A percentile compares a stretch with the other conserved stretches of the same genome.
Evolutionary conservation across 1,140 invertebrate genomes (phyloP).

Genomic region (Acromyrmex charruanus): DNA sequence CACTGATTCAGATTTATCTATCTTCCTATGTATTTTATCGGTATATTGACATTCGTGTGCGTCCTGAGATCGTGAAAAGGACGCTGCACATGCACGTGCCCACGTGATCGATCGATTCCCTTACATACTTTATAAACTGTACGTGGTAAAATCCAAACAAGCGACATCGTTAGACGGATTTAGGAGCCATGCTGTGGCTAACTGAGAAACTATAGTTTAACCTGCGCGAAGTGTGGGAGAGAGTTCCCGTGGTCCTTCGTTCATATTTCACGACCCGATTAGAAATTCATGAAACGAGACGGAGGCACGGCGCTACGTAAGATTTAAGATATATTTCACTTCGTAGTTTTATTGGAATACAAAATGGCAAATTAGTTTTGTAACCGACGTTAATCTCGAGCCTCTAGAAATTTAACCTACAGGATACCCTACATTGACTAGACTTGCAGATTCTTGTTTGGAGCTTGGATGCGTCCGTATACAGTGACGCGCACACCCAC

Average conservation of each 20-base stretch:
- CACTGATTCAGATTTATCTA: too few relatives aligned
- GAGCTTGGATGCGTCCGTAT: not conserved
- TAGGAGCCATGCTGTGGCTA: conserved; percentile 16
- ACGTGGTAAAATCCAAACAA: conserved; percentile 48
- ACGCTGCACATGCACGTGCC: not conserved
- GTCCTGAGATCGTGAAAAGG: conserved; percentile 22
- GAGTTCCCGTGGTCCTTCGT: not conserved
- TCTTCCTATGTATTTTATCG: conserved; percentile 53
- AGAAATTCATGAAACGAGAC: conserved; percentile 34
- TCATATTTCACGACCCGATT: conserved; percentile 27
- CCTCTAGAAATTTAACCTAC: not conserved
- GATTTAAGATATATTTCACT: conserved; percentile 15
- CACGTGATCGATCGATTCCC: conserved; percentile 23
- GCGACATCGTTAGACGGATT: conserved; percentile 57
- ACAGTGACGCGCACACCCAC: too few relatives aligned
- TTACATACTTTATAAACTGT: conserved; percentile 51
- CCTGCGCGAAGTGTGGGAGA: not conserved
- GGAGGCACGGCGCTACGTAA: not conserved
- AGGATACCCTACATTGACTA: not conserved
- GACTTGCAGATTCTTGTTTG: not conserved
- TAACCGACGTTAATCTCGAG: conserved; percentile 19
- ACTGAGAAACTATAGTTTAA: conserved; percentile 33
- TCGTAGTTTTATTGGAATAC: not conserved
- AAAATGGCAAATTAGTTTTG: not conserved
- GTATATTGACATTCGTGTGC: conserved; percentile 48